Evolutionary conservation across 2,113 vertebrate genomes (phyloP).

Genomic region (Uropsilus gracilis): DNA sequence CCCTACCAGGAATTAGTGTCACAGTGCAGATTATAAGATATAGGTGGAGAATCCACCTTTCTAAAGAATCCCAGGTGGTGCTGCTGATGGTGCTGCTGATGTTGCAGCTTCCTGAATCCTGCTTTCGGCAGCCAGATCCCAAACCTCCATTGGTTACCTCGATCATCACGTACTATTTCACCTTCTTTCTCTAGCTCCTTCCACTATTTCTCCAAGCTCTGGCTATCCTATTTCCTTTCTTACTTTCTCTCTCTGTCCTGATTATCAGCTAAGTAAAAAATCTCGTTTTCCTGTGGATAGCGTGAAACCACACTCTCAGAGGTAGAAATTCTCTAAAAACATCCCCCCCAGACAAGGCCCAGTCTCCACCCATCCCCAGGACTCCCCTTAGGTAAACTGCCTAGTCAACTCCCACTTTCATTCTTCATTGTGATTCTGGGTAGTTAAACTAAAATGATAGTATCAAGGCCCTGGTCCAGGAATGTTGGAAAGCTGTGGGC

Average conservation of each 20-base stretch:
- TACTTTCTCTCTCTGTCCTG: background rate
- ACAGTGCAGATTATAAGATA: background rate
- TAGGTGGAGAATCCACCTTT: background rate
- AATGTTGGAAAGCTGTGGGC: background rate
- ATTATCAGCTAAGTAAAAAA: background rate
- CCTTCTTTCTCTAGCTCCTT: background rate
- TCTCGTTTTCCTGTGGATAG: background rate
- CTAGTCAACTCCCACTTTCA: background rate
- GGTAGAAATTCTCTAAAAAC: background rate
- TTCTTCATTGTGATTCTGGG: background rate
- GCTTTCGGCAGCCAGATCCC: background rate
- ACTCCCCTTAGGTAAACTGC: background rate
- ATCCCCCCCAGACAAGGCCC: too few relatives aligned
- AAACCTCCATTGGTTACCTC: background rate
- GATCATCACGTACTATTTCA: background rate
- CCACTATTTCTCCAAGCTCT: background rate
- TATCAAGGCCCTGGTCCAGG: background rate
- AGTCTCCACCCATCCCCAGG: too few relatives aligned
- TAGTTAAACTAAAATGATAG: background rate
- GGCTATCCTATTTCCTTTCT: background rate
- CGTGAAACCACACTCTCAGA: background rate
- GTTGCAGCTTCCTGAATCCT: background rate
- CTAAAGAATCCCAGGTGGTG: background rate
- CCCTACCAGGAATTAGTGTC: fast-evolving
- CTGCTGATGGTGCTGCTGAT: fast-evolving